phyloP scores from a whole-genome alignment of 2,797 vertebrate genomes.

The Lycodopsis pacificus region DNA sequence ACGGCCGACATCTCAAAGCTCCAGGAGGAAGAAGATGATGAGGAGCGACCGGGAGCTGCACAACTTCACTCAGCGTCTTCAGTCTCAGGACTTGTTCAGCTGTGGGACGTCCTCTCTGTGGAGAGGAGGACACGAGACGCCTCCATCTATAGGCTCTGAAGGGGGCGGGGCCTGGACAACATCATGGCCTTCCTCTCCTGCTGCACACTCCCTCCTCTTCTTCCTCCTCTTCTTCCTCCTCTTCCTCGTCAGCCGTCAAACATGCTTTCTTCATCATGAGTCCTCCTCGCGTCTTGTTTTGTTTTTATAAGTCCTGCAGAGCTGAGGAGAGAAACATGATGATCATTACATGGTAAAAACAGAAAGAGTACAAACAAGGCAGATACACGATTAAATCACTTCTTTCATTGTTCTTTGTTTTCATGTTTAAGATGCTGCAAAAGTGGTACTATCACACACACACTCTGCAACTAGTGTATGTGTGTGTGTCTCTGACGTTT shows the following conservation, averaged over 20 bases:
- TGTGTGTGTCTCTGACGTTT: constrained; percentile 4
- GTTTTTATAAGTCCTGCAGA: too few species aligned
- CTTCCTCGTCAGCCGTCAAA: background rate
- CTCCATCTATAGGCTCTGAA: constrained; percentile 73
- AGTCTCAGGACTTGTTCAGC: constrained; percentile 65
- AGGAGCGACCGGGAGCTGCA: constrained; percentile 55
- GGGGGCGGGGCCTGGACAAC: constrained; percentile 72
- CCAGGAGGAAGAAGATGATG: constrained; percentile 1
- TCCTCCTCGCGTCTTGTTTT: background rate
- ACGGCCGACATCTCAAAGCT: constrained; percentile 44
- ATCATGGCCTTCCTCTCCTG: constrained; percentile 38
- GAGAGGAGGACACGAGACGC: constrained; percentile 10
- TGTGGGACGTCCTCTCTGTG: constrained; percentile 55
- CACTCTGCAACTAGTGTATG: background rate
- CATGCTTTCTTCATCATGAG: too few species aligned
- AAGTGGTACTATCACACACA: too few species aligned
- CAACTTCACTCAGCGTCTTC: constrained; percentile 58
- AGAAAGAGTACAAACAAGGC: too few species aligned
- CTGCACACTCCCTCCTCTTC: constrained; percentile 15
- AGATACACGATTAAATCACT: too few species aligned
- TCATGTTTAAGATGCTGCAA: too few species aligned
- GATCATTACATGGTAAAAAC: too few species aligned
- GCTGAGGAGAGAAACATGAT: background rate
- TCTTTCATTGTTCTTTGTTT: too few species aligned
- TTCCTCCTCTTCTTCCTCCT: background rate